Base-by-base conservation (phyloP, 2,888 invertebrate species). In the Ditylenchus weischeri region DNA sequence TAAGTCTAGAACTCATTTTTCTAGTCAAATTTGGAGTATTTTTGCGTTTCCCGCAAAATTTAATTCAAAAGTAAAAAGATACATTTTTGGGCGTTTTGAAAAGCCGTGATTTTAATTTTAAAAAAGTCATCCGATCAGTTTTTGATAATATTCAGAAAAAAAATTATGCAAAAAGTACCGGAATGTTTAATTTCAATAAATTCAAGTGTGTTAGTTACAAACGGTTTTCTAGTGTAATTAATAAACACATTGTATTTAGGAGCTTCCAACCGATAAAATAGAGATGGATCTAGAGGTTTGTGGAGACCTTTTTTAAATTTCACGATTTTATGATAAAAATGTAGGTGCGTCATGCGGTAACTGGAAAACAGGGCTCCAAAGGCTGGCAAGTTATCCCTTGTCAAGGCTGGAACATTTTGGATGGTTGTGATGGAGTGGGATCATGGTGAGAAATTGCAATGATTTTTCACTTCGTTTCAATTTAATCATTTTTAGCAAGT, bases 341-440 rank as follows among this genome's bases (percentile, higher is more conserved):
- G 19, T 51, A 75, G 75, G 76, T 76, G 13, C 76, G 82, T 18
- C 82, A 82, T 69, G 79, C 80, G 4, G 82, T 82, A 7, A 80
- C 78, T 11, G 77, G 78, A 54, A 78, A 78, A 64, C 77, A 76
- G 59, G 81, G 80, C 60, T 73, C 76, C 47, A 81, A 79, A 67
- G 81, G 80, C 47, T 83, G 82, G 82, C 81, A 83, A 67, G 80
- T 80, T 19, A 83, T 83, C 62, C 83, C 83, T 10, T 83, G 83
- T 62, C 80, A 83, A 66, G 83, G 83, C 50, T 83, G 82, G 83
- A 82, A 83, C 69, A 77, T 83, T 58, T 69, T 80, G 35, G 80
- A 81, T 64, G 83, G 83, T 57, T 83, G 83, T 66, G 83, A 83
- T 59, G 83, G 83, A 62, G 81, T 83, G 21, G 83, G 83, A 60